A percentile compares a stretch with the other conserved stretches of the same genome.
These are phyloP conservation scores for Trachymyrmex cornetzi DNA, from an alignment of 1,140 invertebrate species.

Conservation along the genomic window DNA sequence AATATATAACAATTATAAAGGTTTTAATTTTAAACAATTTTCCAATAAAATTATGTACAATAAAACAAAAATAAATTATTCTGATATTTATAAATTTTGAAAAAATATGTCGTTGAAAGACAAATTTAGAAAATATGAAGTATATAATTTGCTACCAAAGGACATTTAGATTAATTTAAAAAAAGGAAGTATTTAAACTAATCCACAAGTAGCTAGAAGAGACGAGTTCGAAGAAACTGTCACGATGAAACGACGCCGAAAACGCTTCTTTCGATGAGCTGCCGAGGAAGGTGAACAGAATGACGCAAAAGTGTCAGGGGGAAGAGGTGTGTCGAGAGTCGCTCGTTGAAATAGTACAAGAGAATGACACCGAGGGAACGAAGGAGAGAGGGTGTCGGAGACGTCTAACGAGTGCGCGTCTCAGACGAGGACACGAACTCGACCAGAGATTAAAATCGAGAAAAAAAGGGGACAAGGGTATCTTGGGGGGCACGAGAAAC, in stretches of 20 bases:
- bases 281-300: background rate
- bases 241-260: slow-evolving; percentile 4
- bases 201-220: background rate
- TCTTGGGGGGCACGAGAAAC: background rate
- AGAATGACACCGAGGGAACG: slow-evolving; percentile 29
- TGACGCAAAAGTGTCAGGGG: background rate
- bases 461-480: background rate
- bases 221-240: background rate
- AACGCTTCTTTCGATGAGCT: background rate
- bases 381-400: slow-evolving; percentile 11
- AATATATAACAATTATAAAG: background rate
- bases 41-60: background rate
- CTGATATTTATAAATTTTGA: background rate
- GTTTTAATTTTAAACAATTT: background rate
- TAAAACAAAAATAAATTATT: background rate
- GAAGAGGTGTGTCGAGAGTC: background rate
- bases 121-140: background rate
- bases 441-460: slow-evolving; percentile 27
- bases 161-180: background rate
- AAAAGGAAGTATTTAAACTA: background rate
- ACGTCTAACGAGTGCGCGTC: slow-evolving; percentile 45
- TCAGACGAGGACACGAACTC: slow-evolving; percentile 11
- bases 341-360: slow-evolving; percentile 31
- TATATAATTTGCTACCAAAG: background rate
- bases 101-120: background rate